Base-by-base conservation (phyloP, 2,113 vertebrate genomes). In the Aspiorhynchus laticeps region DNA sequence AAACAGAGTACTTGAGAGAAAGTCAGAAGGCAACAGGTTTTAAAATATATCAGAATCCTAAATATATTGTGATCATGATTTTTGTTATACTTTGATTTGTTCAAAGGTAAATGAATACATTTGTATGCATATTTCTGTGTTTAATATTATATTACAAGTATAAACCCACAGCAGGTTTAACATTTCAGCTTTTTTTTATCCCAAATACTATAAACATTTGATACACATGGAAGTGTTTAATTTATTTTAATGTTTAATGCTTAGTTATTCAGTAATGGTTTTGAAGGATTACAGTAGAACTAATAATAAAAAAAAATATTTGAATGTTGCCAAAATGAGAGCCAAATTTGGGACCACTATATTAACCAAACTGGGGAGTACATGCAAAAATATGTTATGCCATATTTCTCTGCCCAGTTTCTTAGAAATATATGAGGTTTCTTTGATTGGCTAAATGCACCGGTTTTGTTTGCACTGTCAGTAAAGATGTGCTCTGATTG, bases 401-500 rank as follows among this genome's bases (percentile, higher is more conserved):
- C 12, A 61, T 21, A 26, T 80, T 80, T 80, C 3, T 1, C n/a
- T 77, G 43, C 41, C n/a, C 43, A 48, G 36, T 71, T 71, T 36
- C 17, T 33, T 8, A 67, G 26, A 67, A 67, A 67, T 12, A 71
- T 21, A 46, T 14, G 2, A 14, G 0, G 9, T 6, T 33, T 56
- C 10, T 79, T 36, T 59, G 5, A 59, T 24, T 80, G 2, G 31
- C 38, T 7, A 36, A 31, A 38, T 59, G 10, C 76, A 78, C 7
- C 28, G 53, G 43, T 28, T 46, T 28, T 59, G n/a, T 48, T 67
- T 65, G 38, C 11, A 67, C 5, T 51, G 41, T 21, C 19, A 24
- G 26, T 31, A 80, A 14, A 21, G 38, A 15, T 33, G 26, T 51
- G 63, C 19, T 83, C 28, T 83, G 43, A 83, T 71, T 83, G 80